Percentiles rank a stretch among this genome's conserved stretches.
Evolutionary conservation across 2,113 vertebrate species (phyloP).

Genomic region (Origma solitaria): DNA sequence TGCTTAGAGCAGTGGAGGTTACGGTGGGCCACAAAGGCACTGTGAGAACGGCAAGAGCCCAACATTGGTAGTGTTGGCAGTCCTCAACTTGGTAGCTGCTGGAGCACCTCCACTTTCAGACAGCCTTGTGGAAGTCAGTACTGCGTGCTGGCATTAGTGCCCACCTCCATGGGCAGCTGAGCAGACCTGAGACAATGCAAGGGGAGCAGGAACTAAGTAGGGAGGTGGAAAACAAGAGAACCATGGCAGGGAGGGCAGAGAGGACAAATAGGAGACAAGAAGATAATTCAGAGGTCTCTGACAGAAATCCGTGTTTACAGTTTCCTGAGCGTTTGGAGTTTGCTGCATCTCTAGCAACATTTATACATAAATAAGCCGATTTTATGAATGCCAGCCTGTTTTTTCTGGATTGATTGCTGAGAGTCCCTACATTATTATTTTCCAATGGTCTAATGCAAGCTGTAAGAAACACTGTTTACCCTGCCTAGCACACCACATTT

Average conservation of each 20-base stretch:
- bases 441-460: background rate
- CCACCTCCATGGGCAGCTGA: background rate
- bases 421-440: background rate
- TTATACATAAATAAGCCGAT: background rate
- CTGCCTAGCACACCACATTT: background rate
- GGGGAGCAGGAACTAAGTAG: background rate
- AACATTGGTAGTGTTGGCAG: background rate
- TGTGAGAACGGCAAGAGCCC: background rate
- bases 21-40: rapidly evolving
- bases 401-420: background rate
- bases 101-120: background rate
- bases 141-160: rapidly evolving
- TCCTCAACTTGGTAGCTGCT: background rate
- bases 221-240: background rate
- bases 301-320: background rate
- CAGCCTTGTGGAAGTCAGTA: background rate
- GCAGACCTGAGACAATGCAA: background rate
- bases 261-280: background rate
- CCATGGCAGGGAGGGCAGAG: background rate
- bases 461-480: background rate
- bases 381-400: background rate
- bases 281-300: background rate
- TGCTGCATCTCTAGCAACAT: background rate
- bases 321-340: background rate
- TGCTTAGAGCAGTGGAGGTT: background rate